Evolutionary conservation across 2,888 invertebrate species (phyloP), one percentile per base, ranked within the genome.

Genomic region (Zelleria hepariella): DNA sequence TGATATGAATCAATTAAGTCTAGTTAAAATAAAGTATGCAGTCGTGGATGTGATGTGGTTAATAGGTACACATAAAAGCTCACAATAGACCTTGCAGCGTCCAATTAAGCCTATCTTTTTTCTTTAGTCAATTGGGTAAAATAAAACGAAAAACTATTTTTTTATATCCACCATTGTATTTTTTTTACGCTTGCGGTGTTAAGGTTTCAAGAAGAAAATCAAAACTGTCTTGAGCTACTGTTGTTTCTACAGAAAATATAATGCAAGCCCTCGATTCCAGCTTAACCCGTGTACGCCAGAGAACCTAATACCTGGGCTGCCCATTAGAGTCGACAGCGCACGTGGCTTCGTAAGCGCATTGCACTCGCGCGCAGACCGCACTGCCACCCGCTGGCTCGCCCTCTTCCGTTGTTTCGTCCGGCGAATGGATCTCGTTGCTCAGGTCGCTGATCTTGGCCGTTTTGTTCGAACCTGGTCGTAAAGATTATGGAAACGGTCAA

Each of bases 341-440:
- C 1, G 94, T 93, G 7, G 96, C 96, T 62, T 96, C 96, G 75
- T 92, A 95, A 64, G 94, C 94, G 78, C 97, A 97, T 64, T 92
- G 92, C 63, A 96, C 93, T 63, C 95, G 92, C 59, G 93, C 93
- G 78, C 96, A 96, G 4, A 93, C 93, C 58, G 93, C 93, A 20
- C 91, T 91, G 59, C 92, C 92, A 1, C 73, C 66, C 0, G 75
- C 68, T 60, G 80, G 83, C 25, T 80, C 80, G 0, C 82, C 73
- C 47, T 74, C 78, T 63, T 82, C 85, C 10, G 53, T 57, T 0
- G 67, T 69, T 2, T 82, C 84, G 0, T 82, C 85, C 0, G 71
- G 72, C 0, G 73, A 66, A 0, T 75, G 75, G 32, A 86, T 85
- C 23, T 86, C 86, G 62, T 86, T 87, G 27, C 73, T 78, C 20